phyloP scores from a whole-genome alignment of 2,888 invertebrate species.

The Diplazon laetatorius region DNA sequence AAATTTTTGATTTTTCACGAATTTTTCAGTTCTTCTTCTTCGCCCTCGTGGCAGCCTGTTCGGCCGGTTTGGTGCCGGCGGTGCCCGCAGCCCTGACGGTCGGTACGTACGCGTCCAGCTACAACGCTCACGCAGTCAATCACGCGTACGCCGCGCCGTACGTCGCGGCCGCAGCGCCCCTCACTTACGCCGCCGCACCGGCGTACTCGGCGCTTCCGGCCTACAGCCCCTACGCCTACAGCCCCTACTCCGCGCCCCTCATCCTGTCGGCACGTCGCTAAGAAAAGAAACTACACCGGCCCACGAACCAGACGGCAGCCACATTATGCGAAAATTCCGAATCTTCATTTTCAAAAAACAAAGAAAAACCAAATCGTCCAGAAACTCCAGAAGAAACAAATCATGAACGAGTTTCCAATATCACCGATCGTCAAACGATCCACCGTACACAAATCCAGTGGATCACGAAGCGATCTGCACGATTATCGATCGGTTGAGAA shows the following conservation, averaged over 20 bases:
- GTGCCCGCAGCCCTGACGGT: constrained; percentile 84
- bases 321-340: constrained; percentile 5
- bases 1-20: constrained; percentile 11
- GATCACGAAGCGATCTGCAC: constrained; percentile 6
- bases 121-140: constrained; percentile 89
- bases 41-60: constrained; percentile 75
- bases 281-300: constrained; percentile 43
- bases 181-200: constrained; percentile 69
- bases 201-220: constrained; percentile 65
- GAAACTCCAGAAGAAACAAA: neutral
- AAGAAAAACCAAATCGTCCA: neutral
- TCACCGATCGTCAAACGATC: constrained; percentile 36
- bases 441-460: neutral
- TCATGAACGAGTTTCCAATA: constrained; percentile 1
- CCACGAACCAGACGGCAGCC: constrained; percentile 54
- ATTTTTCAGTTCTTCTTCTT: constrained; percentile 73
- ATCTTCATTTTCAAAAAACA: neutral
- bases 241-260: constrained; percentile 70
- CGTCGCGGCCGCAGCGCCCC: constrained; percentile 70
- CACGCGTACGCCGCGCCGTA: constrained; percentile 89
- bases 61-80: constrained; percentile 75
- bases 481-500: constrained; percentile 32
- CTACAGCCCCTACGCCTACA: no score
- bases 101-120: constrained; percentile 90
- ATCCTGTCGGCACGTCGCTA: constrained; percentile 72